phyloP scores from a whole-genome alignment of 2,797 vertebrate genomes.

The Pantherophis alleghaniensis region DNA sequence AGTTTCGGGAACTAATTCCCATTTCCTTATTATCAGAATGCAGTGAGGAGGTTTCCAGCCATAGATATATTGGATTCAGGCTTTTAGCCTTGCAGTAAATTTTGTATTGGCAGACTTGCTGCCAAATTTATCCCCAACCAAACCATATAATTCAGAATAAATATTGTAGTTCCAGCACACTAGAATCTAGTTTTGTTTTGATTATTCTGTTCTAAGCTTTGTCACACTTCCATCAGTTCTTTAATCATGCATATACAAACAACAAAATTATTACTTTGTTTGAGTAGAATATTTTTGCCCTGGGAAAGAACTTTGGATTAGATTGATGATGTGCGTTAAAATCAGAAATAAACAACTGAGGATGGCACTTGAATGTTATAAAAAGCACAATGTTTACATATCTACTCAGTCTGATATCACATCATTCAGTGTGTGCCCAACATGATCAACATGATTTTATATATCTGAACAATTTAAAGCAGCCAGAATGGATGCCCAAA shows the following conservation, averaged over 20 bases:
- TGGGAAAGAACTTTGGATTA: background rate
- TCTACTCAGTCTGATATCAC: background rate
- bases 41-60: background rate
- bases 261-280: background rate
- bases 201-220: background rate
- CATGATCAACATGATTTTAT: conserved; percentile 22
- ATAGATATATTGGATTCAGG: background rate
- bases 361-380: background rate
- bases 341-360: background rate
- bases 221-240: background rate
- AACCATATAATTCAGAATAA: background rate
- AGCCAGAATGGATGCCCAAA: conserved; percentile 8
- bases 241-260: background rate
- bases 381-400: background rate
- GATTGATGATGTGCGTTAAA: background rate
- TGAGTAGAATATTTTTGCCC: background rate
- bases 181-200: background rate
- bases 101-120: background rate
- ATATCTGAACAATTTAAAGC: conserved; percentile 43
- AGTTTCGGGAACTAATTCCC: background rate
- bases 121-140: background rate
- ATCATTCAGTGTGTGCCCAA: conserved; percentile 26
- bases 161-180: background rate
- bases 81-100: background rate
- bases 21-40: background rate